Evolutionary conservation across 2,888 invertebrate genomes (phyloP).

Genomic region (Sarcophaga subvicina): DNA sequence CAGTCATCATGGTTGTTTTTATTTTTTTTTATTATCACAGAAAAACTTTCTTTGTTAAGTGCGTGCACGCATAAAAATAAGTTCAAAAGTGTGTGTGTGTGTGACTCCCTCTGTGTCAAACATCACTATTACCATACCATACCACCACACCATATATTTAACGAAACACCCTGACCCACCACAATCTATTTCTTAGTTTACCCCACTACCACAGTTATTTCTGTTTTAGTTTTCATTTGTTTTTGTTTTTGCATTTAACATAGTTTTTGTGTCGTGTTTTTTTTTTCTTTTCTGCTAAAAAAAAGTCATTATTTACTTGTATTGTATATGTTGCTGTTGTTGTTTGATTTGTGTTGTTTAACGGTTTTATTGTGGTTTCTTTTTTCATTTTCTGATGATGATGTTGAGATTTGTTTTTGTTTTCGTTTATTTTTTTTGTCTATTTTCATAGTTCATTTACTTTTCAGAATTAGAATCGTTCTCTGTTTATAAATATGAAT

Average conservation of each 20-base stretch:
- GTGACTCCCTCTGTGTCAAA: background rate
- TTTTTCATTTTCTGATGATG: too few species aligned
- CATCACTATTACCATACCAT: background rate
- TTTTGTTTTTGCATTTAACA: slow-evolving; percentile 40
- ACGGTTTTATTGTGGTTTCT: too few species aligned
- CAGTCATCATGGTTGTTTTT: background rate
- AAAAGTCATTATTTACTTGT: slow-evolving; percentile 5
- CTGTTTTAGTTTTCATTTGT: background rate
- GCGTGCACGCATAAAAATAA: too few species aligned
- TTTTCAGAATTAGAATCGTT: background rate
- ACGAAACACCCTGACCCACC: slow-evolving; percentile 63
- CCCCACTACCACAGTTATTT: slow-evolving; percentile 18
- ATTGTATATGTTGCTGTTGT: slow-evolving; percentile 15
- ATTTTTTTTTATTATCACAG: slow-evolving; percentile 4
- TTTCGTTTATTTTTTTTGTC: slow-evolving; percentile 23
- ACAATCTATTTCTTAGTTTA: slow-evolving; percentile 55
- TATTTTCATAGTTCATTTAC: slow-evolving; percentile 51
- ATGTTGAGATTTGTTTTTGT: slow-evolving; percentile 8
- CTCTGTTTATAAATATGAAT: background rate
- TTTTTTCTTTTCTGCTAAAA: background rate
- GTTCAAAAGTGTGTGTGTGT: background rate
- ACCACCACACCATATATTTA: background rate
- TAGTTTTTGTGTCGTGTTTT: slow-evolving; percentile 10
- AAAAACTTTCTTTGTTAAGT: background rate
- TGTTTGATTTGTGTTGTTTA: slow-evolving; percentile 8